Conservation (phyloP, 2,113 vertebrate species). For the Neomonachus schauinslandi region DNA sequence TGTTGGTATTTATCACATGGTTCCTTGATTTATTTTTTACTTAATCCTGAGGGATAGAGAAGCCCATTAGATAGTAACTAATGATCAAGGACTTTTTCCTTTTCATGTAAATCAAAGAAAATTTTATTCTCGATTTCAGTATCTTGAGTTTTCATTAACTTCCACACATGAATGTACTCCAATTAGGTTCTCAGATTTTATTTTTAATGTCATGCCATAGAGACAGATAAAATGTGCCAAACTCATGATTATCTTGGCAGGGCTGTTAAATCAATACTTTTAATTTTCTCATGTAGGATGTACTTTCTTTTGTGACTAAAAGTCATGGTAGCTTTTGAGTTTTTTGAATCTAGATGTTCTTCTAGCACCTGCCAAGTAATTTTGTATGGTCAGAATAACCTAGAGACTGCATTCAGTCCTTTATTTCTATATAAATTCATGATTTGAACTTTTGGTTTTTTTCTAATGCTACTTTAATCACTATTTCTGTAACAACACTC, state of each 20-base stretch:
- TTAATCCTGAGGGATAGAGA: slow-evolving; percentile 45
- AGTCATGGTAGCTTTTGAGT: neutral
- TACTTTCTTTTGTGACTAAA: slow-evolving; percentile 18
- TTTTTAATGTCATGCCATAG: slow-evolving; percentile 50
- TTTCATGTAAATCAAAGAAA: slow-evolving; percentile 66
- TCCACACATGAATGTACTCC: neutral
- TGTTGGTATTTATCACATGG: slow-evolving; percentile 22
- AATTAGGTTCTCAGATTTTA: slow-evolving; percentile 53
- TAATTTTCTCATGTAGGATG: slow-evolving; percentile 20
- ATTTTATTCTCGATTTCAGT: slow-evolving; percentile 47
- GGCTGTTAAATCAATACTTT: slow-evolving; percentile 55
- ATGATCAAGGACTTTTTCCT: neutral
- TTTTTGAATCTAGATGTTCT: neutral
- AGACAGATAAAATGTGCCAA: neutral
- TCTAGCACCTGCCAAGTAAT: neutral
- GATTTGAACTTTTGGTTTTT: slow-evolving; percentile 6
- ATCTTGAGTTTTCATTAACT: slow-evolving; percentile 76
- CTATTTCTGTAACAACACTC: neutral
- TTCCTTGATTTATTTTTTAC: slow-evolving; percentile 29
- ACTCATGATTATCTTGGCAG: slow-evolving; percentile 52
- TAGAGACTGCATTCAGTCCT: neutral
- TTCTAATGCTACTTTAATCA: neutral
- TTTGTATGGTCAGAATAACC: neutral
- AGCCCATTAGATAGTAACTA: neutral
- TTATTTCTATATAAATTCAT: neutral